A percentile compares a stretch with the other conserved stretches of the same genome.
Conservation (phyloP, 2,797 vertebrate genomes). For the Mionectes olivaceus region DNA sequence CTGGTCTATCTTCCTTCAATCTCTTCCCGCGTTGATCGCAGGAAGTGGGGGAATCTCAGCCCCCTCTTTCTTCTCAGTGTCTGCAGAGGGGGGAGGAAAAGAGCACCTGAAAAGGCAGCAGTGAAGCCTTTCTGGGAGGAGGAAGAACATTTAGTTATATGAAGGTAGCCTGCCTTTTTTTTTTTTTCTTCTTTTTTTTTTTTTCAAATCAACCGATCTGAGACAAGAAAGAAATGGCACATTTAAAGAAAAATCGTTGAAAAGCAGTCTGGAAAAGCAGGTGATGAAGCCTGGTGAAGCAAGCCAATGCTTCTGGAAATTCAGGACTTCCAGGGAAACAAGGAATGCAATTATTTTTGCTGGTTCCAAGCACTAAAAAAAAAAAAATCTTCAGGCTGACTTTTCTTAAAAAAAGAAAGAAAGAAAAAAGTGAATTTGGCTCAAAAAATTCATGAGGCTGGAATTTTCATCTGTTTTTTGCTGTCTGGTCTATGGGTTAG, state of each 20-base stretch:
- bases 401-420: not conserved
- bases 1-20: conserved; percentile 11
- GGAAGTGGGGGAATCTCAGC: conserved; percentile 14
- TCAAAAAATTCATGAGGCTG: not conserved
- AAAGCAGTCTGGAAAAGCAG: not conserved
- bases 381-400: not conserved
- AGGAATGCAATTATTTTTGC: not conserved
- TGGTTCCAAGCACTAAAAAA: not conserved
- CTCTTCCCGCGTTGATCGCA: conserved; percentile 30
- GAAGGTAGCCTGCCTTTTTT: not conserved
- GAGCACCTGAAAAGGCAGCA: not conserved
- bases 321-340: not conserved
- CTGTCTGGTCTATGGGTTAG: not conserved
- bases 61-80: not conserved
- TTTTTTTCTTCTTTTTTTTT: not conserved
- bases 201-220: not conserved
- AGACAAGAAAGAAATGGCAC: not conserved
- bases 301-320: not conserved
- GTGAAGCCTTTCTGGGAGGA: not conserved
- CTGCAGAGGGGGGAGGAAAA: not conserved
- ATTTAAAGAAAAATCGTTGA: not conserved
- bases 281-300: not conserved
- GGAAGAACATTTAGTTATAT: not conserved
- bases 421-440: not conserved
- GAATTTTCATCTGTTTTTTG: conserved; percentile 32